Evolutionary conservation across 2,113 vertebrate species (phyloP).

Genomic region (Centropus unirufus): DNA sequence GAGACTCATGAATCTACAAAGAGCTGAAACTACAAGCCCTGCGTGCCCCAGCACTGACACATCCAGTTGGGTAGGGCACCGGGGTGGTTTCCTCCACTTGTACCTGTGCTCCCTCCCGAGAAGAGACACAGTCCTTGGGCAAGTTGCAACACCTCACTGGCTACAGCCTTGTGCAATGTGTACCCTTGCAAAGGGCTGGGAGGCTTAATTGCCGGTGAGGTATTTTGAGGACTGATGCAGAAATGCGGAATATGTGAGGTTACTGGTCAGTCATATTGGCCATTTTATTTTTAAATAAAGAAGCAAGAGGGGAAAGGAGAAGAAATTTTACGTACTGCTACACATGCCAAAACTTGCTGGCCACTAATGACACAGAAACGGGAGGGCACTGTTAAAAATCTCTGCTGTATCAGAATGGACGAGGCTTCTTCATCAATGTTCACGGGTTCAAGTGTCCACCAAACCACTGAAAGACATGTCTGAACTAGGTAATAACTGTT

Average conservation of each 20-base stretch:
- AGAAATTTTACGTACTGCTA: neutral
- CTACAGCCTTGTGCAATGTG: neutral
- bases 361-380: neutral
- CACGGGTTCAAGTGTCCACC: neutral
- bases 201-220: neutral
- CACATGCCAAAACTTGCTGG: neutral
- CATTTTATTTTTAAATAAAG: neutral
- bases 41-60: neutral
- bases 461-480: neutral
- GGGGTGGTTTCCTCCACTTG: neutral
- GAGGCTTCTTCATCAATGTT: neutral
- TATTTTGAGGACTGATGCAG: neutral
- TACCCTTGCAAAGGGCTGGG: neutral
- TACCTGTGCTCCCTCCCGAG: neutral
- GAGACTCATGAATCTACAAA: neutral
- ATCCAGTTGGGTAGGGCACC: fast-evolving
- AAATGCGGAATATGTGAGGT: neutral
- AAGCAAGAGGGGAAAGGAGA: neutral
- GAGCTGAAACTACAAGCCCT: neutral
- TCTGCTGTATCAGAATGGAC: neutral
- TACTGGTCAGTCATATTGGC: neutral
- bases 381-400: neutral
- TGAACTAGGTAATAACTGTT: neutral
- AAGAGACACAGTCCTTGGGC: neutral
- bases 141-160: neutral